Percentiles rank a stretch among this genome's conserved stretches.
These are phyloP conservation scores for Phyllostomus discolor DNA, from an alignment of 2,113 vertebrate genomes.

Conservation along the genomic window DNA sequence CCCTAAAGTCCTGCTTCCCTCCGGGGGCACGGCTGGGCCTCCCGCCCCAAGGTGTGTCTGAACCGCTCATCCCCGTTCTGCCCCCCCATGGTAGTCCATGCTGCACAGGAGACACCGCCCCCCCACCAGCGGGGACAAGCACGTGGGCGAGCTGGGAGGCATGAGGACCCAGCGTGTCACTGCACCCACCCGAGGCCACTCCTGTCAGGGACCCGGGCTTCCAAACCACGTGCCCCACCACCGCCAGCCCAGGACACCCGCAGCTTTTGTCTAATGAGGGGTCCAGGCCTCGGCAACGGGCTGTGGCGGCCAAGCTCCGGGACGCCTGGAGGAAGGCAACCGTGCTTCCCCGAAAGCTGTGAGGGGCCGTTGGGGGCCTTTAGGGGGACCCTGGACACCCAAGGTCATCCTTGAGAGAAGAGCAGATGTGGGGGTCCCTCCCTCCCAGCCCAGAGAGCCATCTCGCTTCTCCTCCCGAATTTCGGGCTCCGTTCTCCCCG, in stretches of 20 bases:
- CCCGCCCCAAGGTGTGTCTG: constrained; percentile 77
- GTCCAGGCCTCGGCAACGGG: too few species aligned
- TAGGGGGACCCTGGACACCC: not conserved
- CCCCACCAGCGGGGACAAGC: constrained; percentile 84
- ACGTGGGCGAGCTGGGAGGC: constrained; percentile 81
- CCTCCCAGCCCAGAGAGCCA: not conserved
- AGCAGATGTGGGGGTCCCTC: not conserved
- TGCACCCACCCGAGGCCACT: constrained; percentile 76
- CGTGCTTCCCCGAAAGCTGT: not conserved
- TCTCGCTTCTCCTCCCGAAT: not conserved
- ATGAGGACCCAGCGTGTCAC: constrained; percentile 84
- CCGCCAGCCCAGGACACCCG: constrained; percentile 83
- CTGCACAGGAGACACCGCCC: not conserved
- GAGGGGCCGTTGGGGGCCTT: not conserved
- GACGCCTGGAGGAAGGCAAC: not conserved
- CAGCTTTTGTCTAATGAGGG: constrained; percentile 80
- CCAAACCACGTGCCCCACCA: constrained; percentile 70
- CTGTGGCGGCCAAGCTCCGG: not conserved
- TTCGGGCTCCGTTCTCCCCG: not conserved
- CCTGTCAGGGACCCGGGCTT: constrained; percentile 66
- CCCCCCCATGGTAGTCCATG: not conserved
- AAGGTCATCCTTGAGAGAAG: not conserved
- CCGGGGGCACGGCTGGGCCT: constrained; percentile 84
- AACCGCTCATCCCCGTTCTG: not conserved
- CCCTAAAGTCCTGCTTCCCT: constrained; percentile 83